Percentiles rank a stretch among this genome's conserved stretches.
Conservation (phyloP, 2,113 vertebrate species). For the Panthera tigris region DNA sequence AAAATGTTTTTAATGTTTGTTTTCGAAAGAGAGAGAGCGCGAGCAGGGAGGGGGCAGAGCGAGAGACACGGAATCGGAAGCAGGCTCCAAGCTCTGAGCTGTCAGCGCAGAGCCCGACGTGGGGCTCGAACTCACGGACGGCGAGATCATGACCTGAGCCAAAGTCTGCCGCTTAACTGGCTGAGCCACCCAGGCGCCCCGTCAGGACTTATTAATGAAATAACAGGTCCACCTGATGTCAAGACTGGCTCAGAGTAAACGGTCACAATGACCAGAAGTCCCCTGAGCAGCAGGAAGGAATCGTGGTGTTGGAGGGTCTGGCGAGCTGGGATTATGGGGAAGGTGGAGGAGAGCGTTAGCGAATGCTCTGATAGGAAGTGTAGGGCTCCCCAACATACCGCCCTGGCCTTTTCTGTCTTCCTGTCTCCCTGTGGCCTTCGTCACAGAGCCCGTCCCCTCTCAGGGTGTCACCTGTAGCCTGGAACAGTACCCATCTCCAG, state of each 20-base stretch:
- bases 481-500: neutral
- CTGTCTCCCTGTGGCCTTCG: neutral
- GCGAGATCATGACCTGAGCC: too few relatives aligned
- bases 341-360: too few relatives aligned
- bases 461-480: neutral
- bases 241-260: neutral
- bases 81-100: too few relatives aligned
- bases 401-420: neutral
- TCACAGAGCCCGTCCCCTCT: neutral
- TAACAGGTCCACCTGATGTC: neutral
- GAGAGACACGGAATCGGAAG: too few relatives aligned
- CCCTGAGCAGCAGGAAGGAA: neutral
- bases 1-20: too few relatives aligned
- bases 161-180: too few relatives aligned
- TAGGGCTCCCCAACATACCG: neutral
- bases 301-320: neutral
- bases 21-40: too few relatives aligned
- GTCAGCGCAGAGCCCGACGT: too few relatives aligned
- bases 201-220: neutral
- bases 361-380: neutral
- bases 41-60: too few relatives aligned
- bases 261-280: neutral
- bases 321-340: neutral
- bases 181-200: too few relatives aligned
- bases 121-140: fast-evolving